These are phyloP conservation scores for Oncopeltus fasciatus DNA, from an alignment of 1,140 invertebrate species.

Conservation along the genomic window DNA sequence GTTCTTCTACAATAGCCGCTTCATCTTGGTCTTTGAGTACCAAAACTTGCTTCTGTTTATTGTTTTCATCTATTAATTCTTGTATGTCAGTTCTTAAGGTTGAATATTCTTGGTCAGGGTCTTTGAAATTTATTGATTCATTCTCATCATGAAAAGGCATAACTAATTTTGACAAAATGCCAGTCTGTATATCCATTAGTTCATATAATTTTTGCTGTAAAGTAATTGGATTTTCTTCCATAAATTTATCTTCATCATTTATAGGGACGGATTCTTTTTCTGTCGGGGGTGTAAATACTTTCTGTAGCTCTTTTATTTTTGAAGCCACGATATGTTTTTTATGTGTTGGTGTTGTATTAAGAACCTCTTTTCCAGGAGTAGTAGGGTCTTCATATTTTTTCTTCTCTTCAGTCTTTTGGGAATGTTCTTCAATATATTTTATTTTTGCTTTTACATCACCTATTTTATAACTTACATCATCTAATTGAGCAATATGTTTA, in stretches of 20 bases:
- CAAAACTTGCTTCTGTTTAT: too few species aligned
- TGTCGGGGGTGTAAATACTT: constrained; percentile 29
- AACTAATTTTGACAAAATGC: constrained; percentile 22
- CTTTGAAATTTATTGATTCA: too few species aligned
- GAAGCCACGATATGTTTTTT: constrained; percentile 29
- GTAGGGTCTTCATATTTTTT: constrained; percentile 11
- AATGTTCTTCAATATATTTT: constrained; percentile 32
- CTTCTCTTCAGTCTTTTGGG: constrained; percentile 21
- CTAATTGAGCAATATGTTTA: constrained; percentile 17
- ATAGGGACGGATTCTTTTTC: constrained; percentile 11
- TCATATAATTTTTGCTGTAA: constrained; percentile 21
- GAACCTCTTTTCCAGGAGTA: background rate
- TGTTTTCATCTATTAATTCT: too few species aligned
- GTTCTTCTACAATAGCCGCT: constrained; percentile 10
- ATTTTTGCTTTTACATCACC: constrained; percentile 35
- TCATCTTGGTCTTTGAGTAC: too few species aligned
- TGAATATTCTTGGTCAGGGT: too few species aligned
- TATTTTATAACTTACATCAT: constrained; percentile 18
- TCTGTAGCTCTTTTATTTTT: constrained; percentile 35
- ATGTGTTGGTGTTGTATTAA: constrained; percentile 15
- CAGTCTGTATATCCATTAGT: constrained; percentile 24
- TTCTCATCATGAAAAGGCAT: too few species aligned
- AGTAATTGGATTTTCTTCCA: background rate
- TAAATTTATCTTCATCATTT: constrained; percentile 8
- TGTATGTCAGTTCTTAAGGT: too few species aligned